A percentile compares a stretch with the other conserved stretches of the same genome.
Evolutionary conservation across 2,797 vertebrate genomes (phyloP).

Genomic region (Loriculus beryllinus): DNA sequence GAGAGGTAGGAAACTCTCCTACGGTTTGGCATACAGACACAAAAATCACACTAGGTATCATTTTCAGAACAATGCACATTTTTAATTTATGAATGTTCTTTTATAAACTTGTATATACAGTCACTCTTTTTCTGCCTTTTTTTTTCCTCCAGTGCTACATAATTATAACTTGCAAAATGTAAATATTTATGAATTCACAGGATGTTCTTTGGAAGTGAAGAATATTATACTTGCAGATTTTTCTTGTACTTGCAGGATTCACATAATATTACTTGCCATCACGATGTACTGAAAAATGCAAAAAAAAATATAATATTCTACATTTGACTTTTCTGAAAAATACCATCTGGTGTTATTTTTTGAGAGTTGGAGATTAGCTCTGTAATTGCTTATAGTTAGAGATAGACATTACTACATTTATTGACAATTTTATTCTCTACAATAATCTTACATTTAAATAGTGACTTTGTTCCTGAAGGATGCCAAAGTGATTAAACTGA

Average conservation of each 20-base stretch:
- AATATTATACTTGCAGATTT: slow-evolving; percentile 79
- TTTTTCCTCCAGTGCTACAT: slow-evolving; percentile 70
- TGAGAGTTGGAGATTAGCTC: slow-evolving; percentile 67
- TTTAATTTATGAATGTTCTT: slow-evolving; percentile 77
- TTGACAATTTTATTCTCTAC: slow-evolving; percentile 62
- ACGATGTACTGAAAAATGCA: slow-evolving; percentile 67
- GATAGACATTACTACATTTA: slow-evolving; percentile 69
- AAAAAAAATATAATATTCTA: slow-evolving; percentile 72
- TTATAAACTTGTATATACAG: slow-evolving; percentile 73
- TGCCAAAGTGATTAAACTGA: slow-evolving; percentile 61
- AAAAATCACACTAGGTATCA: slow-evolving; percentile 56
- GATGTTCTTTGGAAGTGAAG: slow-evolving; percentile 76
- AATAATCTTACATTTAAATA: slow-evolving; percentile 64
- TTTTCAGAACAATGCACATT: slow-evolving; percentile 73
- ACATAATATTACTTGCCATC: slow-evolving; percentile 75
- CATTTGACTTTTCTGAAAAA: slow-evolving; percentile 75
- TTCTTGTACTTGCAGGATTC: slow-evolving; percentile 74
- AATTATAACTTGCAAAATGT: slow-evolving; percentile 82
- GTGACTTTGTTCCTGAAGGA: slow-evolving; percentile 55
- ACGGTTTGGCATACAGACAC: slow-evolving; percentile 36
- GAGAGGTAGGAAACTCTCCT: slow-evolving; percentile 7
- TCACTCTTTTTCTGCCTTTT: slow-evolving; percentile 27
- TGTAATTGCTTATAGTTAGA: slow-evolving; percentile 70
- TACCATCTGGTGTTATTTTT: slow-evolving; percentile 76
- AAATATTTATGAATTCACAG: slow-evolving; percentile 84